phyloP scores from a whole-genome alignment of 2,113 vertebrate genomes.

The Sceloporus tristichus region DNA sequence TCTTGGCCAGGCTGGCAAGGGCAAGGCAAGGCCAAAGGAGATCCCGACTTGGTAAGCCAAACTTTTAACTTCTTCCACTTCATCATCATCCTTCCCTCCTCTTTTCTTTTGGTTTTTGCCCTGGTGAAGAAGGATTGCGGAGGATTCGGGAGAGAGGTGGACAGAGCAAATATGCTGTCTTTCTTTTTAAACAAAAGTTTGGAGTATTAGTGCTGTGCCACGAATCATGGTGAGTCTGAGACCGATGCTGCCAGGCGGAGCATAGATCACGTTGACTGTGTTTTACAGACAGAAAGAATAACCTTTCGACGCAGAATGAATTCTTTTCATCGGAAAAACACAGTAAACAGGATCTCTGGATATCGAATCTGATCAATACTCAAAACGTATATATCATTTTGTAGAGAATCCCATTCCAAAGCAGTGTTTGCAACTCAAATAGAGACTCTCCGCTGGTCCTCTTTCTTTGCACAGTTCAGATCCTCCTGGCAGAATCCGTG shows the following conservation, averaged over 20 bases:
- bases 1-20: not conserved
- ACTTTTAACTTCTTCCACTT: not conserved
- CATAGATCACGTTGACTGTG: not conserved
- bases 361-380: not conserved
- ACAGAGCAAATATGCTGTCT: not conserved
- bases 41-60: slow-evolving; percentile 13
- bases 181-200: not conserved
- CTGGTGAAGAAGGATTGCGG: too few species aligned
- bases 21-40: not conserved
- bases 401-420: not conserved
- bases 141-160: not conserved
- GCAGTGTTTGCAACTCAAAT: not conserved
- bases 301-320: not conserved
- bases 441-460: too few species aligned
- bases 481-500: not conserved
- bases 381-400: not conserved
- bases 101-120: too few species aligned
- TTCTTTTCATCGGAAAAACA: too few species aligned
- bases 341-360: not conserved
- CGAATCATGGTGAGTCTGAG: not conserved
- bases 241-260: not conserved
- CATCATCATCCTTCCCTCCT: too few species aligned
- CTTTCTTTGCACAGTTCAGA: not conserved
- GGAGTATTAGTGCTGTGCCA: not conserved
- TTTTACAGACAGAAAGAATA: not conserved